phyloP scores from a whole-genome alignment of 1,140 invertebrate genomes.

The Lordiphosa clarofinis region DNA sequence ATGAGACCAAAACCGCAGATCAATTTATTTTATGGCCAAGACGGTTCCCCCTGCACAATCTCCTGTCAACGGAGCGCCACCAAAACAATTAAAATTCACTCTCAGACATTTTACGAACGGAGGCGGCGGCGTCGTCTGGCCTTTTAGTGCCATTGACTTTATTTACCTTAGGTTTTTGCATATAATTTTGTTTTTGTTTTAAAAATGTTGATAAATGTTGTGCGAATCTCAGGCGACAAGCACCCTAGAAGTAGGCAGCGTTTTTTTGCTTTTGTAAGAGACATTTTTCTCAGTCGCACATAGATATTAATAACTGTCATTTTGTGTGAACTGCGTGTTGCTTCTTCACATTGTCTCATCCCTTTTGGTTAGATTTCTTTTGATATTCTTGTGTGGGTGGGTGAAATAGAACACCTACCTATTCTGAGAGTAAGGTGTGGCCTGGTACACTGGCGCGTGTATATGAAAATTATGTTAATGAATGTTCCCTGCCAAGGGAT shows the following conservation, averaged over 20 bases:
- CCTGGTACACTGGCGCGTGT: slow-evolving; percentile 44
- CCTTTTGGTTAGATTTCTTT: slow-evolving; percentile 19
- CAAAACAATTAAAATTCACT: slow-evolving; percentile 71
- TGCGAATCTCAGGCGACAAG: slow-evolving; percentile 61
- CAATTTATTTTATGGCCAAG: slow-evolving; percentile 70
- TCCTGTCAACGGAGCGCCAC: slow-evolving; percentile 37
- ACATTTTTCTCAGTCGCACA: slow-evolving; percentile 11
- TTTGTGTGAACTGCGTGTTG: slow-evolving; percentile 17
- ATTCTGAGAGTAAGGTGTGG: slow-evolving; percentile 39
- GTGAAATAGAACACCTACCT: slow-evolving; percentile 2
- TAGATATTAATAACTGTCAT: slow-evolving; percentile 70
- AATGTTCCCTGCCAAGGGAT: slow-evolving; percentile 39
- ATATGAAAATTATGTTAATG: slow-evolving; percentile 73
- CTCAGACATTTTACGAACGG: slow-evolving; percentile 54
- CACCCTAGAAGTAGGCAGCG: slow-evolving; percentile 57
- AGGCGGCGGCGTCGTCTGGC: slow-evolving; percentile 36
- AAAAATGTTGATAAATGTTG: slow-evolving; percentile 62
- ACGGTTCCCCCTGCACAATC: slow-evolving; percentile 34
- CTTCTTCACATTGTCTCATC: slow-evolving; percentile 26
- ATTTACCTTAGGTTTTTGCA: slow-evolving; percentile 55
- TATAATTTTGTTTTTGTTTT: slow-evolving; percentile 38
- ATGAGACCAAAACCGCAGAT: slow-evolving; percentile 64
- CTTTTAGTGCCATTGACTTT: slow-evolving; percentile 45
- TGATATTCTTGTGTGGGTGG: slow-evolving; percentile 23
- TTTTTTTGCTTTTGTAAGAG: slow-evolving; percentile 13